Base-by-base conservation (phyloP, 2,888 invertebrate species). In the Pycnomerus fuliginosus region DNA sequence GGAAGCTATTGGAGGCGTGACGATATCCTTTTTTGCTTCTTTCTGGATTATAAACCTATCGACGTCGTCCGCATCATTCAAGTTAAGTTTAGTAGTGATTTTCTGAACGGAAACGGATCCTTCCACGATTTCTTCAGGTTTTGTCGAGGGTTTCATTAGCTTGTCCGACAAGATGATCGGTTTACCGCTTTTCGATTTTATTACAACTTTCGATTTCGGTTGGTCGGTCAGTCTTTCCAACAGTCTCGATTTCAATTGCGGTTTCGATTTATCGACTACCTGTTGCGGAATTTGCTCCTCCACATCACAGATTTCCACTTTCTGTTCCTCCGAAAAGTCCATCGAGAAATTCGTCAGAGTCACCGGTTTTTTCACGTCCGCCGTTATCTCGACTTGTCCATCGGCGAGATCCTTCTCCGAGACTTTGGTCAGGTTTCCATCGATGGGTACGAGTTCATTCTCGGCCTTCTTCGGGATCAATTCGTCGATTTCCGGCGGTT, bases 381-480 rank as follows among this genome's bases (percentile, higher is more conserved):
- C 74, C 3, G 79, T 76, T 60, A 80, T 80, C 10, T 79, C 74
- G 1, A 74, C 76, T 61, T 80, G 79, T 13, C 63, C 62, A 35
- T 72, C 68, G 2, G 62, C 68, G 33, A 72, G 54, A 55, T 68
- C 69, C 49, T 65, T 65, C 46, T 71, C 70, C 7, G 74, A 71
- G 25, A 70, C 66, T 2, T 79, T 78, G 59, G 79, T 79, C 71
- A 80, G 74, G 73, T 79, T 80, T 70, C 77, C 76, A 66, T 80
- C 77, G 1, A 75, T 72, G 60, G 74, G 74, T 27, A 78, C 68
- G 16, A 63, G 31, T 40, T 67, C 64, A 7, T 62, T 44, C 34
- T 56, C 56, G 10, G 47, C 39, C 31, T 34, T 16, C 3, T 16
- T 15, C n/a, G 44, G 20, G n/a, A n/a, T n/a, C n/a, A n/a, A n/a